Evolutionary conservation across 1,140 invertebrate genomes (phyloP).

Genomic region (Drosophila persimilis): DNA sequence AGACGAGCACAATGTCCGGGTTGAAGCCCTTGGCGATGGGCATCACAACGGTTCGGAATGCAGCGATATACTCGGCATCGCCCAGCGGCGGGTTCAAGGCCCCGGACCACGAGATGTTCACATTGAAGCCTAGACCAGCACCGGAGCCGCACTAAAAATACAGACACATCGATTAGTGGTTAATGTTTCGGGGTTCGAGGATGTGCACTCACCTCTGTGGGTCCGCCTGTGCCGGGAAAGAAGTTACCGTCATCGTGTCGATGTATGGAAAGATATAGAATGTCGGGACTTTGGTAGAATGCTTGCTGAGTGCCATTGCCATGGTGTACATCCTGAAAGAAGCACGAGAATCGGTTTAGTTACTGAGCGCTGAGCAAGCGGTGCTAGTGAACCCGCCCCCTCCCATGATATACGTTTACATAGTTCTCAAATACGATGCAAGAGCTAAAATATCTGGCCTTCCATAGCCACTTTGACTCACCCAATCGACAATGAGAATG

Average conservation of each 20-base stretch:
- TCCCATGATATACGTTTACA: no score
- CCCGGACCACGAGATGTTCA: slow-evolving; percentile 98
- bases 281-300: slow-evolving; percentile 97
- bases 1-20: slow-evolving; percentile 97
- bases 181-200: neutral
- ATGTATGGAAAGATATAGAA: slow-evolving; percentile 98
- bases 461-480: slow-evolving; percentile 61
- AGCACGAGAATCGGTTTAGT: no score
- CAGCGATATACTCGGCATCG: slow-evolving; percentile 98
- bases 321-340: slow-evolving; percentile 96
- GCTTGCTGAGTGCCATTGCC: slow-evolving; percentile 99
- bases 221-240: slow-evolving; percentile 98
- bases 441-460: no score
- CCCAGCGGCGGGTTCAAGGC: slow-evolving; percentile 95
- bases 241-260: slow-evolving; percentile 99
- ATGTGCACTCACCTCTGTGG: slow-evolving; percentile 86
- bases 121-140: slow-evolving; percentile 96
- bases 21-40: slow-evolving; percentile 96
- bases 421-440: no score
- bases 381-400: no score
- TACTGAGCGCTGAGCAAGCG: no score
- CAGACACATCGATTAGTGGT: neutral
- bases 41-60: slow-evolving; percentile 96
- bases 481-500: slow-evolving; percentile 99
- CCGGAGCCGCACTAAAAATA: slow-evolving; percentile 89